Conservation (phyloP, 1,140 invertebrate genomes). For the Oryctes rhinoceros region DNA sequence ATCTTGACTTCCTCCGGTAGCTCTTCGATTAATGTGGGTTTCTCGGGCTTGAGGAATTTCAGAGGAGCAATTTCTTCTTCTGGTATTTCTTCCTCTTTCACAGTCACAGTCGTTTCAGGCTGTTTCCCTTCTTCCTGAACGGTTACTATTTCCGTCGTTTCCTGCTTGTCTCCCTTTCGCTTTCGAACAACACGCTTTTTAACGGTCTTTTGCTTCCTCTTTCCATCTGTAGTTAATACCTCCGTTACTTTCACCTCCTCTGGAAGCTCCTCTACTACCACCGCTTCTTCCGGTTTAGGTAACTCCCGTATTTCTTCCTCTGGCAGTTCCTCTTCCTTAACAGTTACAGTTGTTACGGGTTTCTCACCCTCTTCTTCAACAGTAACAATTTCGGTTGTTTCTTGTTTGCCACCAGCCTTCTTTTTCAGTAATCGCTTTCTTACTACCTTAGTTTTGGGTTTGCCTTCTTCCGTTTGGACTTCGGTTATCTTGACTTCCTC, state of each 20-base stretch:
- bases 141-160: constrained; percentile 54
- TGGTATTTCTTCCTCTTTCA: constrained; percentile 38
- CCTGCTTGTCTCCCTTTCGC: constrained; percentile 49
- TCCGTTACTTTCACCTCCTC: constrained; percentile 47
- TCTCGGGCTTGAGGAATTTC: constrained; percentile 40
- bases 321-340: constrained; percentile 57
- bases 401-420: constrained; percentile 40
- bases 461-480: constrained; percentile 51
- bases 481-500: constrained; percentile 40
- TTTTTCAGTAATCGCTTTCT: constrained; percentile 51
- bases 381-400: constrained; percentile 43
- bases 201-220: constrained; percentile 43
- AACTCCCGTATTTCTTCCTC: constrained; percentile 55
- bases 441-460: constrained; percentile 53
- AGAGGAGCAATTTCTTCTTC: background rate
- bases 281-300: constrained; percentile 20
- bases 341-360: constrained; percentile 57
- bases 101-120: constrained; percentile 54
- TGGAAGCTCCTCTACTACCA: constrained; percentile 48
- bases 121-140: constrained; percentile 62
- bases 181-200: constrained; percentile 54
- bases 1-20: constrained; percentile 37
- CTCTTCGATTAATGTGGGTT: constrained; percentile 44
- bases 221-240: constrained; percentile 46
- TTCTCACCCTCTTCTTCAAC: constrained; percentile 53